phyloP scores from a whole-genome alignment of 2,797 vertebrate species.

The Denticeps clupeoides region DNA sequence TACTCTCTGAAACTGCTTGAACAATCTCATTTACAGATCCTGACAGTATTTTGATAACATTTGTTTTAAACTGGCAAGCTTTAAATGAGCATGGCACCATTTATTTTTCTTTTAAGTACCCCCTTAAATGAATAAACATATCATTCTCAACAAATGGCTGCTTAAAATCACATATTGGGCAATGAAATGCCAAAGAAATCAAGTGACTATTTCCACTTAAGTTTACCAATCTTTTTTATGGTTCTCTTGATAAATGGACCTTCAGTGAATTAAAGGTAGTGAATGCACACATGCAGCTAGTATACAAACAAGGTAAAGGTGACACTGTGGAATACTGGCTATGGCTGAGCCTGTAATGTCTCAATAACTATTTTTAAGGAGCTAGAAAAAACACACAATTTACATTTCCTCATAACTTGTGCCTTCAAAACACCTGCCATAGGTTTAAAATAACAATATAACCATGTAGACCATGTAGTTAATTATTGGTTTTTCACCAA shows the following conservation, averaged over 20 bases:
- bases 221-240: not conserved
- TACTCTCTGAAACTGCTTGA: constrained; percentile 8
- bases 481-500: too few relatives aligned
- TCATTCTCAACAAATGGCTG: constrained; percentile 10
- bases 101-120: constrained; percentile 3
- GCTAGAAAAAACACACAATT: constrained; percentile 8
- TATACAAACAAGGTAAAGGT: constrained; percentile 10
- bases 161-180: constrained; percentile 10
- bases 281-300: constrained; percentile 11
- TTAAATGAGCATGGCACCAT: constrained; percentile 10
- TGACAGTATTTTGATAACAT: constrained; percentile 6
- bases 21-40: constrained; percentile 6
- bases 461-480: too few relatives aligned
- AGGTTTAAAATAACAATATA: too few relatives aligned
- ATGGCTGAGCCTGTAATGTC: constrained; percentile 11
- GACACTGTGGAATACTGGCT: constrained; percentile 16
- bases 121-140: constrained; percentile 10
- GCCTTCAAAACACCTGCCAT: too few relatives aligned
- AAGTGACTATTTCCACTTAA: not conserved
- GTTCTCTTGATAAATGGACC: constrained; percentile 1
- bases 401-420: constrained; percentile 6
- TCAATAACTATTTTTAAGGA: constrained; percentile 3
- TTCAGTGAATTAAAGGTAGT: constrained; percentile 14
- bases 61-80: constrained; percentile 5
- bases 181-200: not conserved